phyloP scores from a whole-genome alignment of 2,888 invertebrate species.

The Leucophenga montana region DNA sequence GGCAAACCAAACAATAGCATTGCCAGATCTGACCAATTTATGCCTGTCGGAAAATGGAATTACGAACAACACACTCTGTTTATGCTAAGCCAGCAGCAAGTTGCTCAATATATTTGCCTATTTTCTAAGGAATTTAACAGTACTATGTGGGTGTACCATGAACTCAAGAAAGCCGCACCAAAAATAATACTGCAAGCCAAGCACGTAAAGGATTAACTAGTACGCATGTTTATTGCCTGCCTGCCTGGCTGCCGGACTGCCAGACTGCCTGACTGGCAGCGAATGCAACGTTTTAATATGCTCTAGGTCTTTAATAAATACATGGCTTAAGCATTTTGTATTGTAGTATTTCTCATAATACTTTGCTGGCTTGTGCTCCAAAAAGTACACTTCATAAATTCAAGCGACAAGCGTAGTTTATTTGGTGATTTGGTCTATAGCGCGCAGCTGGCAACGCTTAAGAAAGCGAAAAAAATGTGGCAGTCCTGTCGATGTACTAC shows the following conservation, averaged over 20 bases:
- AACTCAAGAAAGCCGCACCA: not conserved
- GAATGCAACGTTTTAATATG: too few species aligned
- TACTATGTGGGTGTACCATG: too few species aligned
- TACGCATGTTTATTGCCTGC: too few species aligned
- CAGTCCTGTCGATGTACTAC: slow-evolving; percentile 18
- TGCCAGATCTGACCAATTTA: too few species aligned
- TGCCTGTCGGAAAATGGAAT: too few species aligned
- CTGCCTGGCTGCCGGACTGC: too few species aligned
- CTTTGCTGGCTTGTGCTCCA: not conserved
- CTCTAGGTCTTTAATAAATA: slow-evolving; percentile 36
- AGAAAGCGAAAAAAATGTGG: slow-evolving; percentile 37
- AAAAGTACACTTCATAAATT: slow-evolving; percentile 5
- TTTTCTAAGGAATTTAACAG: too few species aligned
- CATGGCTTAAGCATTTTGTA: slow-evolving; percentile 21
- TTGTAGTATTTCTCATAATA: not conserved
- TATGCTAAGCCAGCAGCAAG: too few species aligned
- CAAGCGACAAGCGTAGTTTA: slow-evolving; percentile 8
- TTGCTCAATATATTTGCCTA: too few species aligned
- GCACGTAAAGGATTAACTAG: not conserved
- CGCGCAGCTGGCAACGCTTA: slow-evolving; percentile 45
- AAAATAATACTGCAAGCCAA: not conserved
- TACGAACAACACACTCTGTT: too few species aligned
- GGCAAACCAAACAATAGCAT: too few species aligned
- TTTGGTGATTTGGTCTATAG: slow-evolving; percentile 17
- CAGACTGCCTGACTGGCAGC: too few species aligned